Base-by-base conservation (phyloP, 2,113 vertebrate genomes). In the Oncorhynchus tshawytscha region DNA sequence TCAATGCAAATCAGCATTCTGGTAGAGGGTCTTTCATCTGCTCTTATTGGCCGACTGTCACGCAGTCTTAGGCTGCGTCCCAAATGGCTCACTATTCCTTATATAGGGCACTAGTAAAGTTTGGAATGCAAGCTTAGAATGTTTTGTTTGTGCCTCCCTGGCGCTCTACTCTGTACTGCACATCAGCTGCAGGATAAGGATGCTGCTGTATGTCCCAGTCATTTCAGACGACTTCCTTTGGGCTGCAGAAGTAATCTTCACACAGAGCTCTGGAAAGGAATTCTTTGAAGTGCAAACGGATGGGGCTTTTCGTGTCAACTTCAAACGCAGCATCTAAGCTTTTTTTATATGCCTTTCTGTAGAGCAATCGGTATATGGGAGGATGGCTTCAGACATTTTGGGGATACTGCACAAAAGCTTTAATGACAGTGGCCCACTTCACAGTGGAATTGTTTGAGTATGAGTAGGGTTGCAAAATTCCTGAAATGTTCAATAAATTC, bases 231-330 rank as follows among this genome's bases (percentile, higher is more conserved):
- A 85, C 90, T 91, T 92, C 87, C 89, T 90, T 81, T 86, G 77
- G 77, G 72, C 79, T 65, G 57, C 84, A 86, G 80, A 82, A 84
- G 75, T 39, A 77, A 78, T 83, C 81, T 83, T 85, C 74, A 84
- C 76, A 87, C 74, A 54, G 82, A 80, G 81, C 84, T 74, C 70
- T 15, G 25, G 29, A 74, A 87, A 85, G 72, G 83, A 85, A 80
- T 54, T 84, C 88, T 92, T 92, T 91, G 88, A 93, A 90, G 86
- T 87, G 84, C 82, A 87, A 89, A 87, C 77, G 83, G 78, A 82
- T 78, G 73, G 83, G 79, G 75, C 45, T 81, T 82, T 71, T 79
- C 71, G 20, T 77, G 71, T 78, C 27, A 51, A 85, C 89, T 91
- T 92, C 90, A 94, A 91, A 90, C 80, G 78, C 66, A 27, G 69